Evolutionary conservation across 2,888 invertebrate species (phyloP).

Genomic region (Acanthosepion esculentum): DNA sequence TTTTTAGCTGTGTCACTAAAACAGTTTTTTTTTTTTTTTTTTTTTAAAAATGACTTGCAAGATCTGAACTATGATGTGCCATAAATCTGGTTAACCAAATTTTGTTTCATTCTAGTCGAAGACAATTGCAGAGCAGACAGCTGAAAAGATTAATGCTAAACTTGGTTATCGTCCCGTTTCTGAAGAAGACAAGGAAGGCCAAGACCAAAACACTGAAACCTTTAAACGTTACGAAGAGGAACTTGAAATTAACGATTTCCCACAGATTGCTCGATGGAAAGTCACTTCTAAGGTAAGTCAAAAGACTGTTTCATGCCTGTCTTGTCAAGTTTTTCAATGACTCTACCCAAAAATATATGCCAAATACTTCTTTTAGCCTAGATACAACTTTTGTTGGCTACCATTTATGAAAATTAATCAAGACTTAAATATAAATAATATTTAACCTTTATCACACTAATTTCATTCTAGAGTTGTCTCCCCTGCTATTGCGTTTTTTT

Average conservation of each 20-base stretch:
- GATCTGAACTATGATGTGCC: too few species aligned
- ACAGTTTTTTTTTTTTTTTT: too few species aligned
- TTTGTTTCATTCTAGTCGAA: conserved; percentile 77
- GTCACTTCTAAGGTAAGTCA: conserved; percentile 91
- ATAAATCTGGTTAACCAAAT: too few species aligned
- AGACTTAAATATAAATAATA: too few species aligned
- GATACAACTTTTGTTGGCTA: too few species aligned
- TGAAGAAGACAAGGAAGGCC: conserved; percentile 77
- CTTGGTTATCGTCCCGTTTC: conserved; percentile 92
- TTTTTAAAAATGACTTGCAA: too few species aligned
- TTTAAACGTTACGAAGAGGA: conserved; percentile 92
- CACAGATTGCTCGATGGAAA: conserved; percentile 98
- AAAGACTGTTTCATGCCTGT: too few species aligned
- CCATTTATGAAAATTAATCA: too few species aligned
- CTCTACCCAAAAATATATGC: background rate
- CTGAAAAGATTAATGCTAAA: conserved; percentile 96
- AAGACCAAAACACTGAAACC: conserved; percentile 68
- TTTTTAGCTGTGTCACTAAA: too few species aligned
- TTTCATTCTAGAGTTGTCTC: too few species aligned
- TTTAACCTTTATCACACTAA: too few species aligned
- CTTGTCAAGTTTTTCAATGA: background rate
- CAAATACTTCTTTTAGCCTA: background rate
- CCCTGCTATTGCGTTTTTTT: too few species aligned
- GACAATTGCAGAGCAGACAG: conserved; percentile 96
- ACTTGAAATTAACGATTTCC: conserved; percentile 99